Base-by-base conservation (phyloP, 2,113 vertebrate species). In the human (Homo sapiens) region DNA sequence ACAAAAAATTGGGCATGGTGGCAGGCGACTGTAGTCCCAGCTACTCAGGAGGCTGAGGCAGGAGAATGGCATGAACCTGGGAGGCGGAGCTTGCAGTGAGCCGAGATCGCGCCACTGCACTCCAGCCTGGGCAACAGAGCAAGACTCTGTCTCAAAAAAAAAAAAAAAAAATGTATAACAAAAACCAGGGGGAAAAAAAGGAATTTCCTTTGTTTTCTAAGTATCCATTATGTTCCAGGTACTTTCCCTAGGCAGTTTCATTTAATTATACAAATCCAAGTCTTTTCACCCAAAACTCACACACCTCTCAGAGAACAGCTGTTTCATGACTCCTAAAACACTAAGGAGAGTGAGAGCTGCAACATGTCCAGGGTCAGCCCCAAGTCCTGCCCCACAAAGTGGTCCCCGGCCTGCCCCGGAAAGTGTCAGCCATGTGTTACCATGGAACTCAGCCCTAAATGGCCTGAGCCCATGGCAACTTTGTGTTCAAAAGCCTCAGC, bases 211-310 rank as follows among this genome's bases (percentile, higher is more conserved):
- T 50, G 61, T 86, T 85, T 84, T 75, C 61, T 30, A 72, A 32
- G 45, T 16, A 12, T 16, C 85, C n/a, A 6, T 40, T 35, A 16
- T 16, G 6, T 55, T n/a, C 79, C 35, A 32, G 23, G 4, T 10
- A 12, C 18, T 80, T 57, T 25, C 40, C 35, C 43, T 23, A 70
- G 38, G 4, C 38, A 38, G 13, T 45, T 90, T 94, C 45, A 52
- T 38, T 43, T 50, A 73, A 9, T 32, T 61, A 4, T 27, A 30
- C 70, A 90, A 79, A 83, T 72, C 23, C 23, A 17, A 23, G 20
- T 50, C 17, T 93, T 87, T 61, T 89, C 80, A 52, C 23, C 35
- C 38, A 25, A 94, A 92, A 81, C 9, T 32, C 48, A 66, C 17
- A 32, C 27, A 5, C 22, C 80, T 90, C 32, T 83, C 52, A n/a